These are phyloP conservation scores for Anarrhichthys ocellatus DNA, from an alignment of 2,113 vertebrate species.

Conservation along the genomic window DNA sequence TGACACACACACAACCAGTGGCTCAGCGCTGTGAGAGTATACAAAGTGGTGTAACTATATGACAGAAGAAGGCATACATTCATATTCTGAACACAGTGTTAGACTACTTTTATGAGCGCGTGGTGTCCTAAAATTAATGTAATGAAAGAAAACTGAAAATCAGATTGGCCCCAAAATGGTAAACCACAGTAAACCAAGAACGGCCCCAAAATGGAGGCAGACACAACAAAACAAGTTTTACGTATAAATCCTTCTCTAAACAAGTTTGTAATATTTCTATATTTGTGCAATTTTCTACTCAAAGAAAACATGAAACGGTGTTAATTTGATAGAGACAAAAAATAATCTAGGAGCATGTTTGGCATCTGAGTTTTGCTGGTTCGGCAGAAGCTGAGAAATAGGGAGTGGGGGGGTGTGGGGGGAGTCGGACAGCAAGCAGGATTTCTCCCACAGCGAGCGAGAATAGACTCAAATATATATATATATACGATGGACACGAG, in stretches of 20 bases:
- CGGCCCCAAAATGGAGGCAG: conserved; percentile 15
- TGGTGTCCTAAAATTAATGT: background rate
- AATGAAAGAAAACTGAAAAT: conserved; percentile 3
- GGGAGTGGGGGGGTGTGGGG: conserved; percentile 9
- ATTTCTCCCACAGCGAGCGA: conserved; percentile 28
- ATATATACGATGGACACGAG: conserved; percentile 6
- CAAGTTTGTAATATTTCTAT: background rate
- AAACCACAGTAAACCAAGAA: conserved; percentile 28
- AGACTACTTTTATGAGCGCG: conserved; percentile 33
- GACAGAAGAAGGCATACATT: conserved; percentile 47
- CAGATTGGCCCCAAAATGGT: conserved; percentile 2
- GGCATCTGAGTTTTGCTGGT: conserved; percentile 52
- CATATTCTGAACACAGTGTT: conserved; percentile 57
- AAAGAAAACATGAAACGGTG: background rate
- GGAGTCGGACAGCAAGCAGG: conserved; percentile 59
- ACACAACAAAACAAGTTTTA: conserved; percentile 8
- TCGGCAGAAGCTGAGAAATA: conserved; percentile 36
- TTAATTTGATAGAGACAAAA: conserved; percentile 21
- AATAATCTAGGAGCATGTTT: conserved; percentile 36
- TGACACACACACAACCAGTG: background rate
- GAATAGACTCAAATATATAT: background rate
- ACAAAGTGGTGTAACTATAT: background rate
- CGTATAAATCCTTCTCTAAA: conserved; percentile 17
- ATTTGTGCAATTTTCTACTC: conserved; percentile 26
- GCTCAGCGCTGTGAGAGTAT: background rate